These are phyloP conservation scores for Ctena decussata DNA, from an alignment of 2,888 invertebrate genomes.

Conservation along the genomic window DNA sequence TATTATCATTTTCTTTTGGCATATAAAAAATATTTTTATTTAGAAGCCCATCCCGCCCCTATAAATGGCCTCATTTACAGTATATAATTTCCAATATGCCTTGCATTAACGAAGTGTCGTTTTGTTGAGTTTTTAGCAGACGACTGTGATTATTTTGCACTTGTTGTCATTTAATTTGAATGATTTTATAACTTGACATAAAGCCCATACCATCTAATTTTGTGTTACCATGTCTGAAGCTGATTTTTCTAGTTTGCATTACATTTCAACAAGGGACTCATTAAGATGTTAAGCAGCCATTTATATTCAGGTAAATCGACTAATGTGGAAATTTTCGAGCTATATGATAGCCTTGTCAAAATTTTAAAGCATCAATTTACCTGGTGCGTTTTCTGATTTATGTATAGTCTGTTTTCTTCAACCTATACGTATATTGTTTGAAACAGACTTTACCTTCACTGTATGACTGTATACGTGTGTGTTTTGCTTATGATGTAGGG, in stretches of 20 bases:
- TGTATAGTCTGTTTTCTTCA: constrained; percentile 40
- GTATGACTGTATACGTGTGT: too few species aligned
- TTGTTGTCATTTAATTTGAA: background rate
- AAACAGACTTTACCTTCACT: constrained; percentile 10
- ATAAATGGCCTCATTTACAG: too few species aligned
- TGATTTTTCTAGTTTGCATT: constrained; percentile 60
- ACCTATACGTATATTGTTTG: background rate
- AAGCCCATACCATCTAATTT: constrained; percentile 14
- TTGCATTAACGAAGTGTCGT: background rate
- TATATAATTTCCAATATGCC: too few species aligned
- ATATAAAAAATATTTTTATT: too few species aligned
- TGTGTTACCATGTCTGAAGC: constrained; percentile 51
- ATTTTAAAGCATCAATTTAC: constrained; percentile 16
- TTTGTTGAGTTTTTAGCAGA: background rate
- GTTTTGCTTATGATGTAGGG: too few species aligned
- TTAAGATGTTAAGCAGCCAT: constrained; percentile 57
- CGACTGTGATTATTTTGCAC: background rate
- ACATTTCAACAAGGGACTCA: constrained; percentile 61
- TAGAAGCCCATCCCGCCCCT: too few species aligned
- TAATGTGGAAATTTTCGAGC: constrained; percentile 32
- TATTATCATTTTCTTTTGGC: too few species aligned
- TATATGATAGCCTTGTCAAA: constrained; percentile 45
- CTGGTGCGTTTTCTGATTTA: background rate
- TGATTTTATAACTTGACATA: background rate
- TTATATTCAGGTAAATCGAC: constrained; percentile 55